Evolutionary conservation across 2,888 invertebrate species (phyloP).

Genomic region (Bhutanitis thaidina): DNA sequence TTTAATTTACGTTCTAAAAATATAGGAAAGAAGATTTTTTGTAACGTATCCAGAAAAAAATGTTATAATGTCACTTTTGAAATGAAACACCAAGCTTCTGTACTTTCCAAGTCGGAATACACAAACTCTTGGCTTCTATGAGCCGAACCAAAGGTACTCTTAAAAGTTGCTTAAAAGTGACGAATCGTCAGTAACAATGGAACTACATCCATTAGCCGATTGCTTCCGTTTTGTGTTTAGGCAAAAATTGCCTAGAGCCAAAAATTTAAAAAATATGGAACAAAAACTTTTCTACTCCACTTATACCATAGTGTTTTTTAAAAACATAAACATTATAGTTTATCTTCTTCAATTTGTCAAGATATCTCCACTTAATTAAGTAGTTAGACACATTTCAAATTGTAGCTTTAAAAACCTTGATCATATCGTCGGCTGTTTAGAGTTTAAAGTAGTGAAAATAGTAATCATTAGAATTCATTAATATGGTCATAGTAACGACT

Average conservation of each 20-base stretch:
- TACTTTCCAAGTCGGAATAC: too few species aligned
- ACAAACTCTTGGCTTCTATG: too few species aligned
- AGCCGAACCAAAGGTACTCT: too few species aligned
- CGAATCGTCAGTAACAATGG: too few species aligned
- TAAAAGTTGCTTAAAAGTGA: too few species aligned
- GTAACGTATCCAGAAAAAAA: too few species aligned
- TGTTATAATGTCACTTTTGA: too few species aligned
- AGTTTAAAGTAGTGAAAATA: constrained; percentile 23
- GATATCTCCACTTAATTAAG: constrained; percentile 23
- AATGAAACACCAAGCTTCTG: too few species aligned
- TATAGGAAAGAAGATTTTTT: too few species aligned
- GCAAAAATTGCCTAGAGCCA: neutral
- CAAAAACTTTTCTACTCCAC: neutral
- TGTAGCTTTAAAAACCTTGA: constrained; percentile 55
- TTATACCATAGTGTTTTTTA: neutral
- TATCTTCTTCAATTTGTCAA: neutral
- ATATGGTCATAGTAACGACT: neutral
- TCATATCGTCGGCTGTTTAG: constrained; percentile 49
- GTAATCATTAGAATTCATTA: constrained; percentile 19
- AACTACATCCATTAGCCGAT: constrained; percentile 9
- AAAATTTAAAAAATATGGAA: neutral
- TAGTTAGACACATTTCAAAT: constrained; percentile 60
- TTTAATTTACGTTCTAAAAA: too few species aligned
- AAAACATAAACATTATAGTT: neutral
- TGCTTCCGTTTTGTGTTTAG: neutral